These are phyloP conservation scores for Craterocephalus amniculus DNA, from an alignment of 2,797 vertebrate species.

Conservation along the genomic window DNA sequence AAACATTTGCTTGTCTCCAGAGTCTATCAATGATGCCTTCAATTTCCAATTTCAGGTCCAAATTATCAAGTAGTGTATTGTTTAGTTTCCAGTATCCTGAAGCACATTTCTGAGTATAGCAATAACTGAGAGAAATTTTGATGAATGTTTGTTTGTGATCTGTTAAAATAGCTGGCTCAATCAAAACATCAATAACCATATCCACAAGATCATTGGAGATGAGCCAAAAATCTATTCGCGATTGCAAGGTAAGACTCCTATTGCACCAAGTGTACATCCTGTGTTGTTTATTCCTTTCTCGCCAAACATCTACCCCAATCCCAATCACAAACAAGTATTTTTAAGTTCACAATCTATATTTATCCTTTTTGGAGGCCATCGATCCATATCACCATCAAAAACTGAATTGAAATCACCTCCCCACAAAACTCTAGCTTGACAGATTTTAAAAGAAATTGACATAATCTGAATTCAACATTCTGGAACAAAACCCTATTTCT, in stretches of 20 bases:
- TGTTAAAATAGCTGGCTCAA: not conserved
- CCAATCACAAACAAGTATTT: not conserved
- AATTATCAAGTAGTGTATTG: no score
- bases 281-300: not conserved
- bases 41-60: no score
- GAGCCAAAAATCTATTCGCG: not conserved
- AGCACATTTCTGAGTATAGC: no score
- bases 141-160: not conserved
- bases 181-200: not conserved
- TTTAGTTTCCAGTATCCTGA: no score
- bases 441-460: not conserved
- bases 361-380: not conserved
- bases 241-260: not conserved
- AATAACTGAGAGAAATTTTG: not conserved
- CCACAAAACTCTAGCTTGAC: not conserved
- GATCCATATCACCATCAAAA: no score
- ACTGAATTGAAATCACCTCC: no score
- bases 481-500: not conserved
- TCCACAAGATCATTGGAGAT: constrained; percentile 2
- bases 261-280: not conserved
- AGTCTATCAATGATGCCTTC: no score
- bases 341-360: not conserved
- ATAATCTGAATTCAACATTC: not conserved
- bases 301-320: not conserved
- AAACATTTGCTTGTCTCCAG: no score